A percentile compares a stretch with the other conserved stretches of the same genome.
Conservation (phyloP, 2,113 vertebrate genomes). For the Progne subis region DNA sequence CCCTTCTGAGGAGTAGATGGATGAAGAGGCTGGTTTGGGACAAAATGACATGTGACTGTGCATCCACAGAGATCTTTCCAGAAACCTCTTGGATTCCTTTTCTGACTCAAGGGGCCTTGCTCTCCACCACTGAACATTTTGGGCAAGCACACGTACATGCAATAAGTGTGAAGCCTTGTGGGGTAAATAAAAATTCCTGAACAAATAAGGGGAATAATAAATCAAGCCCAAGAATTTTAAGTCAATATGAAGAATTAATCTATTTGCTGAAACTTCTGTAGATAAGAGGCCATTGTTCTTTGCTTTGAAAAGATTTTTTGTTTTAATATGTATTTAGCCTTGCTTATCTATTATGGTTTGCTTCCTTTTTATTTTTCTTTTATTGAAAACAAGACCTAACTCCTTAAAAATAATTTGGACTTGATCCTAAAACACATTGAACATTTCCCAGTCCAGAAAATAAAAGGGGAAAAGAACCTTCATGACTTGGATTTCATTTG, state of each 20-base stretch:
- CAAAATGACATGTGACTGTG: neutral
- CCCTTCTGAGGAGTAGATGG: neutral
- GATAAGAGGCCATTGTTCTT: conserved; percentile 47
- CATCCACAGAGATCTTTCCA: neutral
- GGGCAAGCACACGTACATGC: neutral
- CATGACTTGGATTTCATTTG: neutral
- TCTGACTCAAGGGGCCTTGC: neutral
- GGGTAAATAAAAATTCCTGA: neutral
- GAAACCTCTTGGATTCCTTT: neutral
- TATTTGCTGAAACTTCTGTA: neutral
- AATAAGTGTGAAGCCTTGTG: neutral
- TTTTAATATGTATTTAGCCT: neutral
- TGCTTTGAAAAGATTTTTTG: conserved; percentile 16
- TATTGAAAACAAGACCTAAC: conserved; percentile 37
- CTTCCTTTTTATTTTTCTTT: conserved; percentile 63
- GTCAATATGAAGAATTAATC: neutral
- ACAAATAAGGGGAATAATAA: neutral
- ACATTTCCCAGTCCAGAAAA: conserved; percentile 10
- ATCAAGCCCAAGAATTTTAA: neutral
- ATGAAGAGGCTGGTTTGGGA: neutral
- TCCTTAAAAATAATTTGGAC: conserved; percentile 48
- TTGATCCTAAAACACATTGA: conserved; percentile 8
- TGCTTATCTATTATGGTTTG: conserved; percentile 34
- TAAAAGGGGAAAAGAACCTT: neutral
- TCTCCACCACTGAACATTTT: neutral